Evolutionary conservation across 2,797 vertebrate species (phyloP), one percentile per base, ranked within the genome.

Genomic region (Tolypeutes matacus): DNA sequence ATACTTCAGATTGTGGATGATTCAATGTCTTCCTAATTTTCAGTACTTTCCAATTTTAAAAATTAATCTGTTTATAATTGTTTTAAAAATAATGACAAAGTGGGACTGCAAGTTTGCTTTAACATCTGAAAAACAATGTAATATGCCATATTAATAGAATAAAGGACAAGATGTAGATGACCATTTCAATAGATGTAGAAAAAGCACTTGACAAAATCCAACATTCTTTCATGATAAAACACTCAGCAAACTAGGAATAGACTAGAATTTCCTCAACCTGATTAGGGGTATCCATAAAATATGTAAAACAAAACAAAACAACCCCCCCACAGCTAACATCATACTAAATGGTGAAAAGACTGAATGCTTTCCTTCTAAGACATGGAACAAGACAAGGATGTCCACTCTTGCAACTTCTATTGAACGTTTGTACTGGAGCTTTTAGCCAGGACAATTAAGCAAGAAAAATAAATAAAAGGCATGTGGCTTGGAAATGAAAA

Each of bases 21-120:
- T 42, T 80, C 10, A 39, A 23, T 86, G 25, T 34, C 34, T 92
- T 76, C 51, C 69, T 46, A 36, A 42, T 60, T 92, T 73, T 67
- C 13, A 60, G 9, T 42, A 58, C 13, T 69, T 69, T 9, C 69
- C 9, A 27, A 10, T 60, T 69, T 75, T 86, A 49, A 60, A 69
- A 69, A 86, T 75, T 69, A 75, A 53, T 75, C 39, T 56, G n/a
- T 70, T 76, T 93, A 69, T 90, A 70, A 82, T 58, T 62, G 49
- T 53, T 20, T 21, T 21, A 7, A 18, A 56, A 56, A 56, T 53
- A 56, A 56, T 56, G 56, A 56, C 18, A 56, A 56, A 56, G 56
- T 56, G 56, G 56, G 56, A 56, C 56, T 56, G 56, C 56, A 56
- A 21, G 56, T 56, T 90, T 83, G 56, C 21, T 94, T 90, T 90